Percentiles rank a stretch among this genome's conserved stretches.
phyloP scores from a whole-genome alignment of 1,140 invertebrate genomes.

The Lerema accius region DNA sequence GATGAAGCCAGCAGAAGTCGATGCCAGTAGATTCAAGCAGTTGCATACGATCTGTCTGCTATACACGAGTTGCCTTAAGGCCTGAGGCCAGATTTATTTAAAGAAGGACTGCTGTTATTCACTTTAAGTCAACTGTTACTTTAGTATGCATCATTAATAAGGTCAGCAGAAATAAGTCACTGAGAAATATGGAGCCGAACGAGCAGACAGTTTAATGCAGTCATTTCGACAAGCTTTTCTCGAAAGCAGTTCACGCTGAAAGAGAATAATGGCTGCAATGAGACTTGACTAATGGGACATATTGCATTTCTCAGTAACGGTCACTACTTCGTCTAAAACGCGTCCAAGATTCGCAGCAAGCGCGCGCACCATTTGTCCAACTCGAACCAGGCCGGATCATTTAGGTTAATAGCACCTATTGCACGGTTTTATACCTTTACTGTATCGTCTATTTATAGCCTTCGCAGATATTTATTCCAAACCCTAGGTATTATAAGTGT shows the following conservation, averaged over 20 bases:
- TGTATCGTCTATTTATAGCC: slow-evolving; percentile 67
- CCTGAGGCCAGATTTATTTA: too few species aligned
- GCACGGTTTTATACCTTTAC: slow-evolving; percentile 55
- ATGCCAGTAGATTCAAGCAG: too few species aligned
- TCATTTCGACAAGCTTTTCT: slow-evolving; percentile 21
- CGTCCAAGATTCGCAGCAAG: slow-evolving; percentile 7
- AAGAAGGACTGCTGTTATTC: too few species aligned
- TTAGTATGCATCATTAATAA: too few species aligned
- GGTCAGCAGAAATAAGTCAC: neutral
- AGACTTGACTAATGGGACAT: slow-evolving; percentile 25
- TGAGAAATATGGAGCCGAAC: neutral
- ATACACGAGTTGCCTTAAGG: too few species aligned
- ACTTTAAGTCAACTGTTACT: too few species aligned
- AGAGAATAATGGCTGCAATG: slow-evolving; percentile 21
- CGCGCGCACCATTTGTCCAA: slow-evolving; percentile 34
- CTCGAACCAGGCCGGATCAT: slow-evolving; percentile 51
- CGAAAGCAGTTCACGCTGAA: slow-evolving; percentile 10
- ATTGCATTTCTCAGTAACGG: slow-evolving; percentile 15
- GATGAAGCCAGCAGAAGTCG: too few species aligned
- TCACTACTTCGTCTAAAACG: slow-evolving; percentile 22
- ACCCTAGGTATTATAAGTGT: slow-evolving; percentile 76
- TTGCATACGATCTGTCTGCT: too few species aligned
- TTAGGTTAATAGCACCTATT: slow-evolving; percentile 61
- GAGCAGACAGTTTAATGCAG: neutral
- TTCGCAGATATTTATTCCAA: slow-evolving; percentile 64